A percentile compares a stretch with the other conserved stretches of the same genome.
Evolutionary conservation across 37 sponge, comb jelly and placozoan genomes (phyloP).

Genomic region (Axinella damicornis): DNA sequence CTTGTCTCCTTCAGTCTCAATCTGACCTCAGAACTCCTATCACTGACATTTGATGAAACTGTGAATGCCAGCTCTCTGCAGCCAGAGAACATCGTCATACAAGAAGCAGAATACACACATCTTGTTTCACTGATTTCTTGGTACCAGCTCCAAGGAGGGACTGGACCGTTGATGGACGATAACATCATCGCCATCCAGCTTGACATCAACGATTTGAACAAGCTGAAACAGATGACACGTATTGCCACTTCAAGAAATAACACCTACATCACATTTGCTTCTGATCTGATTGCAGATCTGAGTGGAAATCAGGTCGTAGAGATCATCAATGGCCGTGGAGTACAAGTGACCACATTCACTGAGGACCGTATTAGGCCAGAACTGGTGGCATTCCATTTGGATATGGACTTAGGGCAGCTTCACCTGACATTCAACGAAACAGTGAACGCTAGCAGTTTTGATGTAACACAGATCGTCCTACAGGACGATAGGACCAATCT

Average conservation of each 20-base stretch:
- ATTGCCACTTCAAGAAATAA: slow-evolving; percentile 52
- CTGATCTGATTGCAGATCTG: slow-evolving; percentile 73
- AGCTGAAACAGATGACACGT: slow-evolving; percentile 58
- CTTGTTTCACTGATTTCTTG: slow-evolving; percentile 41
- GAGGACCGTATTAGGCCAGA: slow-evolving; percentile 61
- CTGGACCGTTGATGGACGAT: slow-evolving; percentile 34
- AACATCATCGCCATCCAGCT: slow-evolving; percentile 62
- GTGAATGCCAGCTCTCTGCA: slow-evolving; percentile 69
- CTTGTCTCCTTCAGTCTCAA: slow-evolving; percentile 76
- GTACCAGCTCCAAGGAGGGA: slow-evolving; percentile 49
- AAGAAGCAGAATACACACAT: slow-evolving; percentile 38
- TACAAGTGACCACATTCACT: slow-evolving; percentile 56
- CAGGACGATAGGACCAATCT: slow-evolving; percentile 43
- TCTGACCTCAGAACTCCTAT: slow-evolving; percentile 70
- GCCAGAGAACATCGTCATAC: slow-evolving; percentile 45
- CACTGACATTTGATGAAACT: slow-evolving; percentile 84
- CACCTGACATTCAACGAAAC: slow-evolving; percentile 83
- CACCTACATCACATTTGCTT: slow-evolving; percentile 62
- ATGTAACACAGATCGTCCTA: slow-evolving; percentile 61
- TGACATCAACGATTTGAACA: slow-evolving; percentile 63
- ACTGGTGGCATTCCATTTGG: slow-evolving; percentile 55
- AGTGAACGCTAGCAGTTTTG: slow-evolving; percentile 73
- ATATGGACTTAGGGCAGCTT: slow-evolving; percentile 69
- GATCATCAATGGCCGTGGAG: slow-evolving; percentile 57
- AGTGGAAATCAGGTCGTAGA: slow-evolving; percentile 68